Evolutionary conservation across 1,140 invertebrate genomes (phyloP), one percentile per base, ranked within the genome.

Genomic region (Xylocopa sonorina): DNA sequence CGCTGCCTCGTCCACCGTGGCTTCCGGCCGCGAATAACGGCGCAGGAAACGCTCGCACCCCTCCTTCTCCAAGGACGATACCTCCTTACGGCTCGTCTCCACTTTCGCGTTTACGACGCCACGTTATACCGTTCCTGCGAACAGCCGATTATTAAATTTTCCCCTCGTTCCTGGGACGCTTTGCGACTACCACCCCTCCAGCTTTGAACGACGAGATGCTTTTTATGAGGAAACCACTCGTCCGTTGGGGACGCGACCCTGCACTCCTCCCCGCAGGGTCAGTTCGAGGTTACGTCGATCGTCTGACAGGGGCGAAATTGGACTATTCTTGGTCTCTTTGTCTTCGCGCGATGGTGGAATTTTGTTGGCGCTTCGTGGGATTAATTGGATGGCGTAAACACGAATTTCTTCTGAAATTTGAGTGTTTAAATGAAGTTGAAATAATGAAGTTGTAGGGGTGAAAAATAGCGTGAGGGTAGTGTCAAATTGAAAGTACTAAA

Each of bases 141-240:
- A 69, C 66, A 55, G 43, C 5, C 66, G 75, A 78, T 78, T 78
- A 78, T 78, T 69, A 78, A 78, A 78, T 78, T 78, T 78, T 71
- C 55, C 34, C 32, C 67, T 27, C 75, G 53, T 60, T 57, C 34
- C 66, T 4, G 14, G 9, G 12, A 51, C 55, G 46, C 75, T 53
- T 75, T 53, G n/a, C 27, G 43, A 73, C 43, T n/a, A 9, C 18
- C 14, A n/a, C n/a, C n/a, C n/a, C n/a, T n/a, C n/a, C n/a, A n/a
- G 24, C 12, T 41, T 14, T 1, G 16, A 2, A 18, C n/a, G 53
- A 38, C 43, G 41, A n/a, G 55, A 1, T 21, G 50, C 21, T 21
- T 43, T 60, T 43, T 48, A 50, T 48, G n/a, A 67, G 5, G 12
- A 16, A 51, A 3, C 29, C 32, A 27, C 24, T 43, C 34, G 38